Evolutionary conservation across 1,140 invertebrate genomes (phyloP).

Genomic region (Cepaea nemoralis): DNA sequence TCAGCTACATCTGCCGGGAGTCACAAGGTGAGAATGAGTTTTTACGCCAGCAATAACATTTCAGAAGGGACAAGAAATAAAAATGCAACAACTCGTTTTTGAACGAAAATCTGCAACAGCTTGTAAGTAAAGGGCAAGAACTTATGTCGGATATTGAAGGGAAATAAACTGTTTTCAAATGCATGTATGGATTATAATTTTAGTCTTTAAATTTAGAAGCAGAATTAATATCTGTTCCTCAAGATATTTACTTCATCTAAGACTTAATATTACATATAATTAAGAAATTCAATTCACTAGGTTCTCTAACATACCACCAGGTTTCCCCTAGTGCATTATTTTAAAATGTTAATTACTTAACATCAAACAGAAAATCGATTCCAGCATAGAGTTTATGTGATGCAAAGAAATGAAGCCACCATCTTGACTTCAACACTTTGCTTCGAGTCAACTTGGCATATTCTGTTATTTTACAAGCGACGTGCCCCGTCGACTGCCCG

Average conservation of each 20-base stretch:
- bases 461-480: slow-evolving; percentile 8
- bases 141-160: too few relatives aligned
- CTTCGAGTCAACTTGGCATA: not conserved
- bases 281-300: too few relatives aligned
- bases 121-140: not conserved
- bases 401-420: not conserved
- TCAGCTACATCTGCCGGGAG: not conserved
- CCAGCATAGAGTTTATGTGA: not conserved
- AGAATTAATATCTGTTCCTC: too few relatives aligned
- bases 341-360: not conserved
- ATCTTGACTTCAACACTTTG: not conserved
- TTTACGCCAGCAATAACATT: not conserved
- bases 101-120: not conserved
- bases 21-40: not conserved
- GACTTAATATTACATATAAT: too few relatives aligned
- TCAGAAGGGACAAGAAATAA: not conserved
- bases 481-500: not conserved
- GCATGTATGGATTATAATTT: too few relatives aligned
- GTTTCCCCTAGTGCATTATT: not conserved
- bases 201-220: too few relatives aligned
- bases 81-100: not conserved
- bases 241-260: too few relatives aligned
- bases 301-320: too few relatives aligned
- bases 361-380: not conserved
- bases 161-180: too few relatives aligned